Percentiles rank a stretch among this genome's conserved stretches.
Conservation (phyloP, 1,140 invertebrate species). For the Leptinotarsa undecemlineata region DNA sequence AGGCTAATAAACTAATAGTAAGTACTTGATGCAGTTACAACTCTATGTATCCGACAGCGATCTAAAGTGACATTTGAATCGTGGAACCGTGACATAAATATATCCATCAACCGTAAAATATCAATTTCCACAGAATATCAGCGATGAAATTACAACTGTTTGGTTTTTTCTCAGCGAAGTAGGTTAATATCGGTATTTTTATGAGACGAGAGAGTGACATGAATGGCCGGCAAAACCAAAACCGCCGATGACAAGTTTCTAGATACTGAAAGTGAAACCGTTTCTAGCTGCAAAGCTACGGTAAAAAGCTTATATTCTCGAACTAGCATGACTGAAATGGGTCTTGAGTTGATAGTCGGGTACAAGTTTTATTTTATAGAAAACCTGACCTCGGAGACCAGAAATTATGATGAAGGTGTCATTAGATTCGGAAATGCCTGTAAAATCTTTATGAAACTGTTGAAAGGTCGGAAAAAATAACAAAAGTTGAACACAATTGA, state of each 20-base stretch:
- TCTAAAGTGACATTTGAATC: neutral
- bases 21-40: neutral
- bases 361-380: too few relatives aligned
- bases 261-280: neutral
- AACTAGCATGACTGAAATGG: neutral
- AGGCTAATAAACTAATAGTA: too few relatives aligned
- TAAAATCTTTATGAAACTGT: too few relatives aligned
- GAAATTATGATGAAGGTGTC: too few relatives aligned
- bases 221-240: neutral
- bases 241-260: neutral
- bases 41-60: neutral
- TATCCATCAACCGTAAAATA: neutral
- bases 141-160: slow-evolving; percentile 1
- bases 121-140: neutral
- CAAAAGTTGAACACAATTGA: too few relatives aligned
- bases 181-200: slow-evolving; percentile 3
- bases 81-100: neutral
- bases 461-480: too few relatives aligned
- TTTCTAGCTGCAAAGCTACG: neutral
- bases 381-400: too few relatives aligned
- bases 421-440: too few relatives aligned
- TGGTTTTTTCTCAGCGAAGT: neutral
- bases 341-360: too few relatives aligned
- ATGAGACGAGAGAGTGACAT: neutral
- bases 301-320: neutral